These are phyloP conservation scores for Strongylocentrotus purpuratus DNA, from an alignment of 35 echinoderm and acorn worm species.

Conservation along the genomic window DNA sequence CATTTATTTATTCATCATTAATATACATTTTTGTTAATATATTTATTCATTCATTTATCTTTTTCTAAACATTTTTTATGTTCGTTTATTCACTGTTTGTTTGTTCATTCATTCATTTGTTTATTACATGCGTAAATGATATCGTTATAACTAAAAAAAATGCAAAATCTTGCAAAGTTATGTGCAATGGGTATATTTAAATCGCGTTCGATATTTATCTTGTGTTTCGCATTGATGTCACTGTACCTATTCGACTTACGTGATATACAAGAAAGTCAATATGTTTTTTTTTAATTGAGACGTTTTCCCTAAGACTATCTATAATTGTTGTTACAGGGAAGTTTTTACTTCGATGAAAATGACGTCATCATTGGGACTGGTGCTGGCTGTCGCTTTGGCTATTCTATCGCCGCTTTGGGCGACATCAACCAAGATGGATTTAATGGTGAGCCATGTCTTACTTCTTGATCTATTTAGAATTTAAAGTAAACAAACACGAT, in stretches of 20 bases:
- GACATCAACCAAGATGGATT: conserved; percentile 72
- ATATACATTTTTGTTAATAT: too few relatives aligned
- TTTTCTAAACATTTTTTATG: too few relatives aligned
- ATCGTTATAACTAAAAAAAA: too few relatives aligned
- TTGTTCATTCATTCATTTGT: too few relatives aligned
- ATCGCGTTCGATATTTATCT: too few relatives aligned
- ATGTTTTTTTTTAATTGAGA: not conserved
- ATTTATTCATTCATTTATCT: too few relatives aligned
- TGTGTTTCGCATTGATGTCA: not conserved
- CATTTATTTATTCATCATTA: too few relatives aligned
- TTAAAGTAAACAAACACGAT: too few relatives aligned
- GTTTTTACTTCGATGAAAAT: not conserved
- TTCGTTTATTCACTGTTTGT: too few relatives aligned
- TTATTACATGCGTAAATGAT: too few relatives aligned
- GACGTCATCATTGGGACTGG: conserved; percentile 43
- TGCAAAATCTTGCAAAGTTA: too few relatives aligned
- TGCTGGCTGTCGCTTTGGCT: conserved; percentile 67
- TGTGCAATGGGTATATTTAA: too few relatives aligned
- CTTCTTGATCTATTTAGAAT: not conserved
- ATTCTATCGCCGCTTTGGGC: conserved; percentile 61
- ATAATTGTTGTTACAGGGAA: not conserved
- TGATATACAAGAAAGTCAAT: not conserved
- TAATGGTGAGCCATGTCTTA: conserved; percentile 58
- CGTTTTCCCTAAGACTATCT: not conserved
- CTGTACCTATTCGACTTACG: not conserved